phyloP scores from a whole-genome alignment of 2,888 invertebrate genomes.

The Antitype chi region DNA sequence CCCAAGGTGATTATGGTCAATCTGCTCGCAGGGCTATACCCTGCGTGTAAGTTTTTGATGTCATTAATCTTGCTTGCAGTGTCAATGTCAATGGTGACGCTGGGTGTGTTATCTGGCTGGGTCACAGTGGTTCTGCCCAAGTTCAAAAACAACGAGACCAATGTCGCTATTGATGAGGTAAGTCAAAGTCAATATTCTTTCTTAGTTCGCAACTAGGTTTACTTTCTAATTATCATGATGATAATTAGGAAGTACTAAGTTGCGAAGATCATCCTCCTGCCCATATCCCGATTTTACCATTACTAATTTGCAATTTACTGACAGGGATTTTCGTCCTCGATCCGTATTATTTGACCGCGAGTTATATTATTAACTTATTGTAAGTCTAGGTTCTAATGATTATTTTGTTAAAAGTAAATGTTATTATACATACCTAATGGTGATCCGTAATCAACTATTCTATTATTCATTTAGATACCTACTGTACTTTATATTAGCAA shows the following conservation, averaged over 20 bases:
- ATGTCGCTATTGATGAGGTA: slow-evolving; percentile 77
- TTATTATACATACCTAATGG: no score
- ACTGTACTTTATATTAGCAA: no score
- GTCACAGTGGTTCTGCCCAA: slow-evolving; percentile 81
- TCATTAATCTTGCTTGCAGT: slow-evolving; percentile 73
- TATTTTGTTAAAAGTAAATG: no score
- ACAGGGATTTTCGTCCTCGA: no score
- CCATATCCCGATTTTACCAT: no score
- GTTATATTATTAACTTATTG: no score
- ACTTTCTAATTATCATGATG: background rate
- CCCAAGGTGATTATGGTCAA: background rate
- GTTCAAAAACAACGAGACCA: slow-evolving; percentile 77
- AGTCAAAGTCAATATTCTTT: slow-evolving; percentile 44
- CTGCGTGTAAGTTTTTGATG: background rate
- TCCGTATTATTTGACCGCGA: no score
- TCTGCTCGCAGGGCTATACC: background rate
- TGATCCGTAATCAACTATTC: no score
- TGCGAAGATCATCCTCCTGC: background rate
- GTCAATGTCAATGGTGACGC: slow-evolving; percentile 80
- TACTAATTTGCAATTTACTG: no score
- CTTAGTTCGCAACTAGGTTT: background rate
- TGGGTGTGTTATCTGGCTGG: slow-evolving; percentile 83
- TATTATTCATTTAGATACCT: no score
- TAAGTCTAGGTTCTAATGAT: no score
- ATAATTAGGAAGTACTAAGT: background rate